Conservation (phyloP, 2,113 vertebrate genomes). For the Zapus hudsonius region DNA sequence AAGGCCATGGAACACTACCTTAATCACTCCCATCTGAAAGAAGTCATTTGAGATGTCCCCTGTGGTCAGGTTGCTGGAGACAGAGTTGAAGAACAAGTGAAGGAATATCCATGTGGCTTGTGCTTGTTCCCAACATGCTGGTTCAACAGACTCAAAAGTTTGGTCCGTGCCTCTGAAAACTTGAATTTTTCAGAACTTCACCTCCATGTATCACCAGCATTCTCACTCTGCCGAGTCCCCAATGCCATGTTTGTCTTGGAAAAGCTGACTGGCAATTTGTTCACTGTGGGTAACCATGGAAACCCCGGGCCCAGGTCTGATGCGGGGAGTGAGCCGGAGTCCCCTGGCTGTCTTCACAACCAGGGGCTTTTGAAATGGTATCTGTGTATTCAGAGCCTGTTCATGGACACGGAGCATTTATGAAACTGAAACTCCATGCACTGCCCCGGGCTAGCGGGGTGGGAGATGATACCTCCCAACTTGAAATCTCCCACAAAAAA, state of each 20-base stretch:
- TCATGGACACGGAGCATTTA: constrained; percentile 10
- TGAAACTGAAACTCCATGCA: constrained; percentile 41
- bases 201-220: background rate
- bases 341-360: constrained; percentile 11
- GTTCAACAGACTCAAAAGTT: background rate
- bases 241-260: background rate
- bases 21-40: background rate
- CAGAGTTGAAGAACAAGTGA: background rate
- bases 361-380: constrained; percentile 39
- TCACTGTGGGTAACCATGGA: constrained; percentile 29
- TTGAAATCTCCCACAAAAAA: constrained; percentile 31
- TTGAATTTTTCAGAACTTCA: background rate
- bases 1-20: too few relatives aligned
- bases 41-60: background rate
- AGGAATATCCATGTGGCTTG: background rate
- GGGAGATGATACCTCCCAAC: background rate
- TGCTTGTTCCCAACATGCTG: background rate
- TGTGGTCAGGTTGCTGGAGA: background rate
- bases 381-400: constrained; percentile 25
- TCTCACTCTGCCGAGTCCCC: background rate
- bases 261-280: background rate
- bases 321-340: background rate
- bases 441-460: background rate
- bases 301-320: background rate
- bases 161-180: background rate